Conservation (phyloP, 1,140 invertebrate genomes). For the Coelopa frigida region DNA sequence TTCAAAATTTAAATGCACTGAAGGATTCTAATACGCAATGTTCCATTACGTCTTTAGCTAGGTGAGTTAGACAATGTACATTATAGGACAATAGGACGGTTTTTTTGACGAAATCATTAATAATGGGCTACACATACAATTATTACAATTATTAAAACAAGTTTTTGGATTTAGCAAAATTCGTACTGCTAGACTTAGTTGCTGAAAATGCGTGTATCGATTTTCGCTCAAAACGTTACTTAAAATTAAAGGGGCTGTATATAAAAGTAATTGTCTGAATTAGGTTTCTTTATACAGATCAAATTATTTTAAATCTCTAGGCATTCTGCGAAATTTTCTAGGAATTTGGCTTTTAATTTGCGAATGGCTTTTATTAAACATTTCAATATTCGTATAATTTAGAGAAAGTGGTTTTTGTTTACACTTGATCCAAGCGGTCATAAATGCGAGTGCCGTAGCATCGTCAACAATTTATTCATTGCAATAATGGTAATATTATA, state of each 20-base stretch:
- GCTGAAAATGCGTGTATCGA: conserved; percentile 17
- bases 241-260: conserved; percentile 25
- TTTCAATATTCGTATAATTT: too few species aligned
- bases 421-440: too few species aligned
- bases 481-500: too few species aligned
- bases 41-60: conserved; percentile 2
- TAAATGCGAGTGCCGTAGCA: too few species aligned
- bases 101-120: conserved; percentile 7
- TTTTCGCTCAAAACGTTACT: conserved; percentile 14
- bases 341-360: conserved; percentile 18
- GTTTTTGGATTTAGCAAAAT: conserved; percentile 7
- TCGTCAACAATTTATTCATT: too few species aligned
- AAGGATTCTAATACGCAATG: conserved; percentile 3
- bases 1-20: conserved; percentile 11
- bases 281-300: conserved; percentile 38
- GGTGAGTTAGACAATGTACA: conserved; percentile 5
- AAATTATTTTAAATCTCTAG: conserved; percentile 18
- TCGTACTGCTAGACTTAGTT: conserved; percentile 8
- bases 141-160: conserved; percentile 3
- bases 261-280: conserved; percentile 24
- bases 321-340: conserved; percentile 28
- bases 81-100: neutral
- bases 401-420: too few species aligned
- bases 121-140: neutral
- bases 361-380: too few species aligned